phyloP scores from a whole-genome alignment of 37 sponge, comb jelly and placozoan genomes.

The Eunapius fragilis region DNA sequence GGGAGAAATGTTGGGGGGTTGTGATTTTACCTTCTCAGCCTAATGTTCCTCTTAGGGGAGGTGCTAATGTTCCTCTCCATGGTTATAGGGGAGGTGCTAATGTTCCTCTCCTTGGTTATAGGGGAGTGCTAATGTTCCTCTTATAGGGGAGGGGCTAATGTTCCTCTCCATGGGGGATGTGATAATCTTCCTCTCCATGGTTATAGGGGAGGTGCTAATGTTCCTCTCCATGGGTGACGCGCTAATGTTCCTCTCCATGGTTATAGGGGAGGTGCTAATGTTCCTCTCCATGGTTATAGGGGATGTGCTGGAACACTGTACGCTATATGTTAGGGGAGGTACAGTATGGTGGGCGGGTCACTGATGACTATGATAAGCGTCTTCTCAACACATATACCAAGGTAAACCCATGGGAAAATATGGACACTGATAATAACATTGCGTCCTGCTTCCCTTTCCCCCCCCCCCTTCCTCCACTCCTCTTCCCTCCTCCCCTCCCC shows the following conservation, averaged over 20 bases:
- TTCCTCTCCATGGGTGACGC: not conserved
- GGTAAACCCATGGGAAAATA: conserved; percentile 19
- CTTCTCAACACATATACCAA: conserved; percentile 95
- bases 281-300: conserved; percentile 48
- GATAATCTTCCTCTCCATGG: too few species aligned
- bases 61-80: not conserved
- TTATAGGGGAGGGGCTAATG: not conserved
- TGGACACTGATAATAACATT: not conserved
- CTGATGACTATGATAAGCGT: conserved; percentile 98
- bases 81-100: conserved; percentile 90
- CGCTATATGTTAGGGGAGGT: conserved; percentile 99
- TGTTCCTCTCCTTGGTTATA: conserved; percentile 7
- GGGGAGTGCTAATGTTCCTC: too few species aligned
- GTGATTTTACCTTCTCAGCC: too few species aligned
- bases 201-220: not conserved
- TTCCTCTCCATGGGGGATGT: conserved; percentile 62
- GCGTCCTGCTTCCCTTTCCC: not conserved
- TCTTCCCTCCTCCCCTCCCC: too few species aligned
- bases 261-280: not conserved
- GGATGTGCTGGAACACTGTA: conserved; percentile 97
- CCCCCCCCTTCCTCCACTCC: not conserved
- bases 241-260: not conserved
- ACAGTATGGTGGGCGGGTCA: conserved; percentile 99
- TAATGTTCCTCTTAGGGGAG: too few species aligned
- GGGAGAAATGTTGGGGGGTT: not conserved